phyloP scores from a whole-genome alignment of 2,888 invertebrate species.

The Cerceris ruficornis region DNA sequence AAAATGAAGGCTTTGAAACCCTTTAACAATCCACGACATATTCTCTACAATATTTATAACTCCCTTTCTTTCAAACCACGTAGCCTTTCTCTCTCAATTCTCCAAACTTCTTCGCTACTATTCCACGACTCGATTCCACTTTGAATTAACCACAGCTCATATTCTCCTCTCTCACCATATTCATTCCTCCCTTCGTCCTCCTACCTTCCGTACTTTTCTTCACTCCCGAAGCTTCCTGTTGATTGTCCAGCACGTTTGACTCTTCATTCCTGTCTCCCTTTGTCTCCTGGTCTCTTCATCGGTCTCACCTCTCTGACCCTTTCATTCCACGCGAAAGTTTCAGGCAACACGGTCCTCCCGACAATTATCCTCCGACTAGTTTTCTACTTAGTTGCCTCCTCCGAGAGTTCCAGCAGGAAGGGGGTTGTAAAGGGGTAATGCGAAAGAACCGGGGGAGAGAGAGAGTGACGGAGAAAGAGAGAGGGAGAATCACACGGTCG shows the following conservation, averaged over 20 bases:
- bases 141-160: no score
- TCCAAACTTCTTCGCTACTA: no score
- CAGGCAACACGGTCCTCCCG: slow-evolving; percentile 55
- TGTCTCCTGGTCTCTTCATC: slow-evolving; percentile 9
- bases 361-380: slow-evolving; percentile 77
- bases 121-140: no score
- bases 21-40: no score
- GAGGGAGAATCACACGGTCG: slow-evolving; percentile 9
- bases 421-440: slow-evolving; percentile 19
- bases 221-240: neutral
- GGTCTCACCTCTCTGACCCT: slow-evolving; percentile 26
- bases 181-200: no score
- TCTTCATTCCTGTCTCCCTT: neutral
- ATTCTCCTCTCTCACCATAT: no score
- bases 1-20: no score
- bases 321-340: slow-evolving; percentile 16
- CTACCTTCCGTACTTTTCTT: neutral
- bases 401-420: neutral
- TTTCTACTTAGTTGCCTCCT: slow-evolving; percentile 73
- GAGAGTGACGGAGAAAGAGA: slow-evolving; percentile 5
- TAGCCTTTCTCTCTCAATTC: no score
- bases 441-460: slow-evolving; percentile 37
- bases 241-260: neutral
- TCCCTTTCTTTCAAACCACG: no score
- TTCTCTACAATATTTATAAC: no score